Evolutionary conservation across 2,888 invertebrate genomes (phyloP).

Genomic region (Leptarthrus brevirostris): DNA sequence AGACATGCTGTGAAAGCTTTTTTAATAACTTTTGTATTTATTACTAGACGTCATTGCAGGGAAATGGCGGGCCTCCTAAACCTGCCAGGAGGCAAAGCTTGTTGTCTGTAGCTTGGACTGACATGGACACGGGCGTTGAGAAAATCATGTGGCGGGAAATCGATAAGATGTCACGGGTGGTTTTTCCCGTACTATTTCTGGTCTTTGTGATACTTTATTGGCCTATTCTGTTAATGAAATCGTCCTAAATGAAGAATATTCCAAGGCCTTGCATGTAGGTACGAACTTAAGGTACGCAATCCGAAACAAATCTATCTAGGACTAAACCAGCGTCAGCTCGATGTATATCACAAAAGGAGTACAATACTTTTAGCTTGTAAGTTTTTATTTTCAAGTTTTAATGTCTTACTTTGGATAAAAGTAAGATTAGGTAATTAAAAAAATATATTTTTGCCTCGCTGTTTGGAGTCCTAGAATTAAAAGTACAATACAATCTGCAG

Average conservation of each 20-base stretch:
- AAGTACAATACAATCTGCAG: not conserved
- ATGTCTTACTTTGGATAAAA: too few species aligned
- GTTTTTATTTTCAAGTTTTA: not conserved
- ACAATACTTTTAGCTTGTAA: conserved; percentile 30
- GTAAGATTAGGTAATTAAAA: too few species aligned
- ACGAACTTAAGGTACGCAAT: conserved; percentile 6
- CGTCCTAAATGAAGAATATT: conserved; percentile 63
- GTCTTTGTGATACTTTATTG: conserved; percentile 82
- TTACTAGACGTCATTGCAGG: conserved; percentile 65
- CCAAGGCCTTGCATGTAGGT: not conserved
- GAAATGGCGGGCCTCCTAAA: conserved; percentile 67
- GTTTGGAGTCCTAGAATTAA: not conserved
- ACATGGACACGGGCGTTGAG: conserved; percentile 76
- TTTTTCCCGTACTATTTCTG: conserved; percentile 83
- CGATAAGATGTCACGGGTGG: conserved; percentile 79
- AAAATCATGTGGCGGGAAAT: conserved; percentile 83
- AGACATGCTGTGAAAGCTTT: not conserved
- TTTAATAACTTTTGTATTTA: conserved; percentile 25
- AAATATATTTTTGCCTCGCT: conserved; percentile 36
- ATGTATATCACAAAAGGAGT: conserved; percentile 20
- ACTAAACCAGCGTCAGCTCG: not conserved
- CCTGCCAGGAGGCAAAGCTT: conserved; percentile 66
- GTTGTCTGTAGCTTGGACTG: conserved; percentile 73
- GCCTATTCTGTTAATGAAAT: conserved; percentile 80
- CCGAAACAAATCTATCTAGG: not conserved